Base-by-base conservation (phyloP, 1,140 invertebrate species). In the Stenopsyche tienmushanensis region DNA sequence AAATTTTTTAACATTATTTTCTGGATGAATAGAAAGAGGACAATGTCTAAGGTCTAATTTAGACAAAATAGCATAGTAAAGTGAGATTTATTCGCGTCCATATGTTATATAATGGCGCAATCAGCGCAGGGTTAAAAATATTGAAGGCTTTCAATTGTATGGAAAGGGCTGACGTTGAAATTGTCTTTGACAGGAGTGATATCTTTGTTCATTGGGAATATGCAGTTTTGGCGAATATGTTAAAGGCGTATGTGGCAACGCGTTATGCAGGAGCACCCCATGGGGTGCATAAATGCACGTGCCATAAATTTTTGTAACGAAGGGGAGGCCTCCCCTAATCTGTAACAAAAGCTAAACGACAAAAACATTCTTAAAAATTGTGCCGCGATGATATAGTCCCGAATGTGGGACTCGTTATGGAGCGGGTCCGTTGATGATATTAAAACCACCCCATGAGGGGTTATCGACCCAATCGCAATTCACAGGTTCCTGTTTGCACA, bases 391-490 rank as follows among this genome's bases (percentile, higher is more conserved):
- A n/a, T n/a, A n/a, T 34, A 34, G 13, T 34, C 5, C 29, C 29
- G 13, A 13, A 34, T 34, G 29, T 13, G 29, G 29, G 13, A 34
- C 29, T 34, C 5, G 13, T 13, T 34, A 7, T 34, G 47, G 47
- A 21, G 13, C 47, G 21, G 15, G 47, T 42, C n/a, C 18, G 13
- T 17, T 15, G 41, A 42, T 42, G 41, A 3, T 1, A 15, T 15
- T 42, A 15, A 17, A 15, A 42, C 41, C 2, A 1, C 41, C 1
- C 1, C 26, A 24, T 15, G 49, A 21, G 26, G 25, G 52, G 52
- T 55, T 55, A 55, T 55, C 52, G 52, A 55, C 52, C 52, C 17
- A 26, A 15, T 25, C 15, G 9, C 49, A 24, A 52, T 52, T 52
- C 15, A 24, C 49, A 52, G 49, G 49, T 52, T 52, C 49, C 20